phyloP scores from a whole-genome alignment of 2,113 vertebrate species.

The Cavia aperea region DNA sequence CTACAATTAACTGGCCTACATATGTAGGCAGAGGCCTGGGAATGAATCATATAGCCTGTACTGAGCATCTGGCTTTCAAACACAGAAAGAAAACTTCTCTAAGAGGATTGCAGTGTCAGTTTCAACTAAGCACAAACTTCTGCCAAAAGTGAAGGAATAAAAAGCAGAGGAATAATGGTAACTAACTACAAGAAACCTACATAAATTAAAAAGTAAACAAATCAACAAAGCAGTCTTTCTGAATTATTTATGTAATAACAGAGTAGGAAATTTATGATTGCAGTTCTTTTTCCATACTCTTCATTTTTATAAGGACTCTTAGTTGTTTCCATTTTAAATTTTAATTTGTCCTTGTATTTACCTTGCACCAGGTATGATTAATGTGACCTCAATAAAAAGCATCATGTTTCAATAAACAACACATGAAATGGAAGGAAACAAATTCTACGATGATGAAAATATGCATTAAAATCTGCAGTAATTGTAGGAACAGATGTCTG shows the following conservation, averaged over 20 bases:
- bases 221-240: not conserved
- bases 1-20: conserved; percentile 71
- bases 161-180: conserved; percentile 39
- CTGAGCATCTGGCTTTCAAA: conserved; percentile 76
- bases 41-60: conserved; percentile 69
- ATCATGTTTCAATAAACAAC: conserved; percentile 57
- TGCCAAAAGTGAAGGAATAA: conserved; percentile 45
- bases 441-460: conserved; percentile 40
- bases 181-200: conserved; percentile 20
- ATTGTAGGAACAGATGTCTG: conserved; percentile 50
- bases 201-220: conserved; percentile 31
- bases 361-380: conserved; percentile 4
- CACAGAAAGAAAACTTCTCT: conserved; percentile 59
- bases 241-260: conserved; percentile 24
- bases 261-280: not conserved
- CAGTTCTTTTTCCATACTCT: not conserved
- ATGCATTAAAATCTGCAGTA: not conserved
- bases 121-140: conserved; percentile 50
- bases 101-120: conserved; percentile 72
- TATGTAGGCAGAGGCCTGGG: conserved; percentile 71
- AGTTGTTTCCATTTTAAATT: not conserved
- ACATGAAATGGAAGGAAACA: conserved; percentile 47
- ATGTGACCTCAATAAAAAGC: conserved; percentile 40
- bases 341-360: conserved; percentile 36
- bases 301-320: not conserved